phyloP scores from a whole-genome alignment of 2,797 vertebrate species.

The Sebastes flavidus region DNA sequence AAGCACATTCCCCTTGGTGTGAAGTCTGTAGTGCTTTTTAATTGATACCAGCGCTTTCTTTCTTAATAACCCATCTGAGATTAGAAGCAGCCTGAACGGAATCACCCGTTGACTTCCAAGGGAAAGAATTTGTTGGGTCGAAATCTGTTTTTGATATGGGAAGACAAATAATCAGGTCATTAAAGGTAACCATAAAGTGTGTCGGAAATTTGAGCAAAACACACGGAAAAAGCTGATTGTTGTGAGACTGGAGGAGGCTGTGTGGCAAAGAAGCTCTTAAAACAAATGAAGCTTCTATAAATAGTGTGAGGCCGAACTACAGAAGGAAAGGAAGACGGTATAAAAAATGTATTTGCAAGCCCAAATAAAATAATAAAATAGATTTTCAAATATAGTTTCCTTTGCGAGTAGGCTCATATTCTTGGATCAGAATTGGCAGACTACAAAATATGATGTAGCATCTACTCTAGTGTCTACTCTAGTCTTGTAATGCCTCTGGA shows the following conservation, averaged over 20 bases:
- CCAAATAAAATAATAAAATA: background rate
- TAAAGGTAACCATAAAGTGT: slow-evolving; percentile 76
- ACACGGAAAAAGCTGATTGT: slow-evolving; percentile 73
- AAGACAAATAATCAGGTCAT: slow-evolving; percentile 80
- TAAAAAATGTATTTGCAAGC: background rate
- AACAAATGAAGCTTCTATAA: slow-evolving; percentile 55
- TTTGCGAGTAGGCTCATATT: background rate
- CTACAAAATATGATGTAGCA: background rate
- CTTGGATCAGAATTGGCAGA: background rate
- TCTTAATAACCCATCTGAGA: slow-evolving; percentile 66
- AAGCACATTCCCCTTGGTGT: slow-evolving; percentile 64
- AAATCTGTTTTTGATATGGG: slow-evolving; percentile 79
- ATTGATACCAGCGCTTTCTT: slow-evolving; percentile 71
- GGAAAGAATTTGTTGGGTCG: slow-evolving; percentile 68
- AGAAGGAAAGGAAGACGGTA: background rate
- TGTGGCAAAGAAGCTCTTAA: slow-evolving; percentile 48
- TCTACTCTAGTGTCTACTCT: background rate
- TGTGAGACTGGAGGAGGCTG: slow-evolving; percentile 52
- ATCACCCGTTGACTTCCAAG: slow-evolving; percentile 67
- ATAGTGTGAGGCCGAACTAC: slow-evolving; percentile 31
- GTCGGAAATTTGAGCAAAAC: slow-evolving; percentile 75
- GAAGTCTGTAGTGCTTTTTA: slow-evolving; percentile 72
- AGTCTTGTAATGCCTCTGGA: background rate
- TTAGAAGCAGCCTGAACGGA: slow-evolving; percentile 70
- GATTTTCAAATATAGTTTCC: background rate